A percentile compares a stretch with the other conserved stretches of the same genome.
Conservation (phyloP, 2,797 vertebrate species). For the Halcyon chelicuti region DNA sequence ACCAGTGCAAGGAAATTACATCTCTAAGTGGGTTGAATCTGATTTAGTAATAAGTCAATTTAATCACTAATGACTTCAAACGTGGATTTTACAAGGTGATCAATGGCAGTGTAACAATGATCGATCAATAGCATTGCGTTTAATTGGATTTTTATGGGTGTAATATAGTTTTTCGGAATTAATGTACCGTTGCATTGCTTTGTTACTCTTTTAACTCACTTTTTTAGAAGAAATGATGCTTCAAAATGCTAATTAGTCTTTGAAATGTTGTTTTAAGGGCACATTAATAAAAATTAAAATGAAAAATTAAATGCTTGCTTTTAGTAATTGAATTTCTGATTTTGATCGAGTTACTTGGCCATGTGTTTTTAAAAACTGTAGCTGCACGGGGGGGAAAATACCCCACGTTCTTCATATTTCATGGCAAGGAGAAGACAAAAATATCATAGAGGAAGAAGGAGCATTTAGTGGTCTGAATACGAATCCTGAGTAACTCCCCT, state of each 20-base stretch:
- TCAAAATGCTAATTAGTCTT: slow-evolving; percentile 50
- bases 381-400: not conserved
- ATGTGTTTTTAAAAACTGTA: not conserved
- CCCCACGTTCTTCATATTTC: not conserved
- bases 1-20: slow-evolving; percentile 51
- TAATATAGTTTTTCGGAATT: slow-evolving; percentile 73
- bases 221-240: slow-evolving; percentile 57
- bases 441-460: not conserved
- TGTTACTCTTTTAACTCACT: slow-evolving; percentile 64
- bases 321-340: slow-evolving; percentile 36
- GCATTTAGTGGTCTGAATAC: not conserved
- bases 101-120: slow-evolving; percentile 56
- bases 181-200: slow-evolving; percentile 61
- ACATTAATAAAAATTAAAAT: slow-evolving; percentile 37
- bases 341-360: not conserved
- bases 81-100: slow-evolving; percentile 70
- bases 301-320: slow-evolving; percentile 39
- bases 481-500: not conserved
- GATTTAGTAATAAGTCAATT: slow-evolving; percentile 69
- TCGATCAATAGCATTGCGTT: slow-evolving; percentile 48
- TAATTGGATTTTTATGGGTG: slow-evolving; percentile 75
- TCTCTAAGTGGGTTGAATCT: slow-evolving; percentile 58
- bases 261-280: slow-evolving; percentile 53
- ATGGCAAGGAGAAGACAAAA: not conserved
- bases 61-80: slow-evolving; percentile 74